Percentiles rank a stretch among this genome's conserved stretches.
phyloP scores from a whole-genome alignment of 2,113 vertebrate species.

The Oplegnathus fasciatus region DNA sequence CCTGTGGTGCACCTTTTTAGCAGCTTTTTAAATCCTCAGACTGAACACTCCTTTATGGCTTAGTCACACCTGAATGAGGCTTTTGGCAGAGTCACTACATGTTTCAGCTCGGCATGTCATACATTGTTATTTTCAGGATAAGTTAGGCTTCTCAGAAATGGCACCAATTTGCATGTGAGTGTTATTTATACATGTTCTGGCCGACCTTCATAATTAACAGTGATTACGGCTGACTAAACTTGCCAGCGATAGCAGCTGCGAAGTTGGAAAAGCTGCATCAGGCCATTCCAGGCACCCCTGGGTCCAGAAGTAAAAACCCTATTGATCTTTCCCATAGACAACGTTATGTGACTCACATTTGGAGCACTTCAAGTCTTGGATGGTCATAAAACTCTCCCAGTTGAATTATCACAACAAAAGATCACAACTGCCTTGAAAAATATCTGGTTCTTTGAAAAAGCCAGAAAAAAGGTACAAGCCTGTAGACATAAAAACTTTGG shows the following conservation, averaged over 20 bases:
- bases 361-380: neutral
- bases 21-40: slow-evolving; percentile 1
- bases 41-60: neutral
- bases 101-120: neutral
- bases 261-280: neutral
- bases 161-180: neutral
- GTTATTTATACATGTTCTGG: neutral
- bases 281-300: neutral
- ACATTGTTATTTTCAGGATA: neutral
- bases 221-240: neutral
- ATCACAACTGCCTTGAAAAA: neutral
- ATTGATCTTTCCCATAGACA: too few species aligned
- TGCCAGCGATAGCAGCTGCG: neutral
- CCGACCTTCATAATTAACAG: neutral
- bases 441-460: too few species aligned
- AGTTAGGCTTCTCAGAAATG: neutral
- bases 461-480: neutral
- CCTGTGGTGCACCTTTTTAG: neutral
- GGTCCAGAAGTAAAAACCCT: neutral
- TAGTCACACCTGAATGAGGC: slow-evolving; percentile 41
- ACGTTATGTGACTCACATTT: neutral
- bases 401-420: neutral
- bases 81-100: neutral
- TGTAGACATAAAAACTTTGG: neutral
- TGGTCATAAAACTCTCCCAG: neutral